A percentile compares a stretch with the other conserved stretches of the same genome.
These are phyloP conservation scores for Aurelia sp. DNA, from an alignment of 30 jellyfish, hydroid and myxozoan species.

Conservation along the genomic window DNA sequence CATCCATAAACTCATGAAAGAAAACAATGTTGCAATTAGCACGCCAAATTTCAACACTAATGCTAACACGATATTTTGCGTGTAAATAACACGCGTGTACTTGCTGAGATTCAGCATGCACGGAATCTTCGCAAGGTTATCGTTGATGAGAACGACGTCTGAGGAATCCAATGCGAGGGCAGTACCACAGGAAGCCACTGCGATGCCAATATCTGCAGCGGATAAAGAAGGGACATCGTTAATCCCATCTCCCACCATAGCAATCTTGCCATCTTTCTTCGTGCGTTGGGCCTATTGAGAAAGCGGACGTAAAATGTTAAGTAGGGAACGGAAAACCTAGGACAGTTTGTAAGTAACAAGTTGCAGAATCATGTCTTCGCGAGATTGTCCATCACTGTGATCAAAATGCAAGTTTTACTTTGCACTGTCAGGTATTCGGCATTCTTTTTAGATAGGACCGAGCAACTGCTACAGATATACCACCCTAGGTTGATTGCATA, in stretches of 20 bases:
- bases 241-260: slow-evolving; percentile 85
- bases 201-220: slow-evolving; percentile 86
- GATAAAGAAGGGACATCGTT: slow-evolving; percentile 81
- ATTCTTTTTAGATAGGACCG: too few relatives aligned
- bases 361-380: too few relatives aligned
- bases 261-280: slow-evolving; percentile 7
- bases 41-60: slow-evolving; percentile 36
- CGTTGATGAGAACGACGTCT: slow-evolving; percentile 69
- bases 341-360: too few relatives aligned
- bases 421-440: too few relatives aligned
- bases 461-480: too few relatives aligned
- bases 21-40: slow-evolving; percentile 19
- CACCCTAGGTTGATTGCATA: too few relatives aligned
- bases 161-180: slow-evolving; percentile 79
- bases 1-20: slow-evolving; percentile 43
- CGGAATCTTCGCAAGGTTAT: slow-evolving; percentile 58
- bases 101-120: slow-evolving; percentile 29
- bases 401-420: too few relatives aligned
- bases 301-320: background rate
- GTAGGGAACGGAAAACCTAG: background rate
- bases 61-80: slow-evolving; percentile 59
- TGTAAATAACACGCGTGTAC: slow-evolving; percentile 42
- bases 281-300: background rate
- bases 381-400: too few relatives aligned
- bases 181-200: slow-evolving; percentile 77